Evolutionary conservation across 2,797 vertebrate genomes (phyloP), one percentile per base, ranked within the genome.

Genomic region (Delichon dasypus): DNA sequence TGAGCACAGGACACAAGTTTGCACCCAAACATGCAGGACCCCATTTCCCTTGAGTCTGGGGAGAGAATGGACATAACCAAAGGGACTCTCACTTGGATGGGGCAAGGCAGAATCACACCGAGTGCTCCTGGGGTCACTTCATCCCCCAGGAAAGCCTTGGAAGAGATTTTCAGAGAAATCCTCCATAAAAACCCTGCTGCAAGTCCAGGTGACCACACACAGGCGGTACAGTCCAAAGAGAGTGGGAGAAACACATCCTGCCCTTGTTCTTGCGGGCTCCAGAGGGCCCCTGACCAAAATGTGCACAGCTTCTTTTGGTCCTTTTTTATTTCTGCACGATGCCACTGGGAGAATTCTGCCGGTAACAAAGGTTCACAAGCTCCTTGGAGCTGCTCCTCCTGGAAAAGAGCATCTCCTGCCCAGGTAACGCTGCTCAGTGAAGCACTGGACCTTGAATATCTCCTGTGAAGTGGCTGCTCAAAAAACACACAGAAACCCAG

Each of bases 221-320:
- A 17, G 27, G 11, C 32, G 1, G 3, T 2, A 1, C 7, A 8
- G 15, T 8, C 38, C 1, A 0, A 57, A 38, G 11, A 16, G 15
- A 8, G 8, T 2, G 21, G 7, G 22, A 55, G 45, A 40, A 80
- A 60, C 26, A 12, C 0, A 0, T 36, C 32, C 44, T 72, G 6
- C 11, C 15, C 21, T 60, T 44, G 13, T 2, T 72, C 47, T 42
- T 64, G 22, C 4, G 17, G 32, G 25, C 7, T 60, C 9, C 32
- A 14, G 17, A 26, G 11, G 50, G 3, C 36, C 9, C 13, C 66
- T 25, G 25, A 36, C 30, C 40, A 61, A 22, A 81, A n/a, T 36
- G 29, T 57, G 22, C 86, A 50, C 9, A 84, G 42, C 22, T 72
- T 16, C 42, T 51, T 48, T 19, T 7, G 10, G 2, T 30, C 12